Conservation (phyloP, 2,888 invertebrate genomes). For the Troilus luridus region DNA sequence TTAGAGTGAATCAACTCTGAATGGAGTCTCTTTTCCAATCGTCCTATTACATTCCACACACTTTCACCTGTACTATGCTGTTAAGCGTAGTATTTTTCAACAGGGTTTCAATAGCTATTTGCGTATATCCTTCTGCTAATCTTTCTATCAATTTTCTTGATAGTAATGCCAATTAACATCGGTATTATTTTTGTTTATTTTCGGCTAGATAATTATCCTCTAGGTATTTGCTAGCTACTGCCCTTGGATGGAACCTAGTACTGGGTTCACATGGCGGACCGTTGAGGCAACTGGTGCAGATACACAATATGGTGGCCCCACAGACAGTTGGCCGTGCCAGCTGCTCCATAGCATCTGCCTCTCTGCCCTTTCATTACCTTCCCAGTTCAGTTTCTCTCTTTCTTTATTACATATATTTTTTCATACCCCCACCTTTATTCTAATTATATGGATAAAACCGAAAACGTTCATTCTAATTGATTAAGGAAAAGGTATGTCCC, state of each 20-base stretch:
- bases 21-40: too few species aligned
- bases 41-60: too few species aligned
- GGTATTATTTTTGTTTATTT: background rate
- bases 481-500: too few species aligned
- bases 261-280: constrained; percentile 36
- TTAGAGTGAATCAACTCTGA: too few species aligned
- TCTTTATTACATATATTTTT: background rate
- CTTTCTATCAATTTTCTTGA: too few species aligned
- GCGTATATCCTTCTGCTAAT: too few species aligned
- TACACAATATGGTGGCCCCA: constrained; percentile 40
- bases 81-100: too few species aligned
- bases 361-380: constrained; percentile 3
- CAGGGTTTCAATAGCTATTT: too few species aligned
- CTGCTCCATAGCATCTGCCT: constrained; percentile 52
- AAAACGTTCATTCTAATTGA: background rate
- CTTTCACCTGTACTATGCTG: too few species aligned
- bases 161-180: too few species aligned
- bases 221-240: background rate
- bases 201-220: background rate
- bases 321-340: constrained; percentile 51
- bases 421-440: background rate
- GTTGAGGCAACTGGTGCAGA: constrained; percentile 29
- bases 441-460: background rate
- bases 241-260: constrained; percentile 36
- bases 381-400: background rate